These are phyloP conservation scores for Mythimna impura DNA, from an alignment of 2,888 invertebrate genomes.

Conservation along the genomic window DNA sequence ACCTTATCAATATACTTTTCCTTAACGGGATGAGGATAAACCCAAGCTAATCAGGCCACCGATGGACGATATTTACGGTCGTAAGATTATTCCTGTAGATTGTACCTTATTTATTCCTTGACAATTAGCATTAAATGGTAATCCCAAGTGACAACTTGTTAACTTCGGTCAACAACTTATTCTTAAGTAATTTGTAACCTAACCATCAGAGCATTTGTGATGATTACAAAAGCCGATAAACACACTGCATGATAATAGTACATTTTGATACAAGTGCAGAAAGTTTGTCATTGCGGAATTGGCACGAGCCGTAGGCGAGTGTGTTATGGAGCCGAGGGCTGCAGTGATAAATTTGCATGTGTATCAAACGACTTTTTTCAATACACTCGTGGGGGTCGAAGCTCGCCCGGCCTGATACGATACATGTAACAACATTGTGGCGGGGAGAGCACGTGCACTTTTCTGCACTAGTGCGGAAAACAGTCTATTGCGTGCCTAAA, in stretches of 20 bases:
- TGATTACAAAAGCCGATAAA: neutral
- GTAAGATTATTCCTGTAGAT: neutral
- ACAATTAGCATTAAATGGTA: neutral
- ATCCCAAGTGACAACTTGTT: neutral
- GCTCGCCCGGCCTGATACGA: too few species aligned
- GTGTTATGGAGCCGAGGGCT: too few species aligned
- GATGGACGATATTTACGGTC: neutral
- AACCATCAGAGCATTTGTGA: neutral
- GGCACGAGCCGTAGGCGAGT: too few species aligned
- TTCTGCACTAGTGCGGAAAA: too few species aligned
- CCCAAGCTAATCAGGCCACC: slow-evolving; percentile 10
- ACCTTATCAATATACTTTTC: neutral
- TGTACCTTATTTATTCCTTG: neutral
- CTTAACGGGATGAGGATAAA: slow-evolving; percentile 13
- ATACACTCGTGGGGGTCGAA: too few species aligned
- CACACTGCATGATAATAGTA: neutral
- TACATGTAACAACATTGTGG: too few species aligned
- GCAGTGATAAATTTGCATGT: too few species aligned
- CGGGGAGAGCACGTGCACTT: too few species aligned
- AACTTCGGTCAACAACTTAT: neutral
- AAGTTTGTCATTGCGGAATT: too few species aligned
- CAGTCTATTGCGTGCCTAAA: too few species aligned
- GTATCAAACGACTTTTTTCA: too few species aligned
- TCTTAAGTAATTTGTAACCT: neutral
- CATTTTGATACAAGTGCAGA: too few species aligned